These are phyloP conservation scores for Coptotermes formosanus DNA, from an alignment of 1,140 invertebrate species.

Conservation along the genomic window DNA sequence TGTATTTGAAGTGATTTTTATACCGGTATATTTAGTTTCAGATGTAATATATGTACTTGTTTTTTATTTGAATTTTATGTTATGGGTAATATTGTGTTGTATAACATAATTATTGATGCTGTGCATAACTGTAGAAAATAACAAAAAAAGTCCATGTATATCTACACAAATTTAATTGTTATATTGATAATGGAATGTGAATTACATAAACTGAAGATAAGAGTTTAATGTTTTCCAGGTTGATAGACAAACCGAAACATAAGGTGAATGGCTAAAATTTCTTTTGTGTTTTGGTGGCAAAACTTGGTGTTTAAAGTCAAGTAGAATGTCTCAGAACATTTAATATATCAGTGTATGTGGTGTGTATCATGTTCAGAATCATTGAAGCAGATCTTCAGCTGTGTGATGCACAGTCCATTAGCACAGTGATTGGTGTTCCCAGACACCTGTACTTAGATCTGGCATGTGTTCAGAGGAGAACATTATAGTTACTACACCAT, in stretches of 20 bases:
- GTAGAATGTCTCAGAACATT: background rate
- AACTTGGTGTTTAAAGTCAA: background rate
- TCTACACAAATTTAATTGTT: constrained; percentile 32
- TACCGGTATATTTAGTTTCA: constrained; percentile 34
- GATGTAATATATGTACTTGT: constrained; percentile 29
- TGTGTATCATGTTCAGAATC: background rate
- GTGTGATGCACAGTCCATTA: constrained; percentile 30
- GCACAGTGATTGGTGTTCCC: constrained; percentile 19
- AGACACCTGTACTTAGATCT: constrained; percentile 6
- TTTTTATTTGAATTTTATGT: constrained; percentile 31
- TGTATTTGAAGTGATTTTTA: constrained; percentile 34
- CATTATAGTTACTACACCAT: constrained; percentile 16
- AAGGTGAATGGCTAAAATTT: background rate
- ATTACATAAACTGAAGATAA: constrained; percentile 25
- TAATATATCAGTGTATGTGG: background rate
- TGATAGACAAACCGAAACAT: background rate
- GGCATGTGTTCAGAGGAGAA: constrained; percentile 20
- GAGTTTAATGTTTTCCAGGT: background rate
- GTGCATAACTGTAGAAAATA: constrained; percentile 30
- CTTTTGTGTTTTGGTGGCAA: constrained; percentile 14
- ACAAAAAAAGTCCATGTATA: constrained; percentile 32
- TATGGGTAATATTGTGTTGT: constrained; percentile 33
- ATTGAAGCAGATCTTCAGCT: background rate
- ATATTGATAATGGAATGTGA: constrained; percentile 31
- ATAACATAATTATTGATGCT: constrained; percentile 31